Evolutionary conservation across 2,113 vertebrate genomes (phyloP), one percentile per base, ranked within the genome.

Genomic region (Microcebus ravelobensis): DNA sequence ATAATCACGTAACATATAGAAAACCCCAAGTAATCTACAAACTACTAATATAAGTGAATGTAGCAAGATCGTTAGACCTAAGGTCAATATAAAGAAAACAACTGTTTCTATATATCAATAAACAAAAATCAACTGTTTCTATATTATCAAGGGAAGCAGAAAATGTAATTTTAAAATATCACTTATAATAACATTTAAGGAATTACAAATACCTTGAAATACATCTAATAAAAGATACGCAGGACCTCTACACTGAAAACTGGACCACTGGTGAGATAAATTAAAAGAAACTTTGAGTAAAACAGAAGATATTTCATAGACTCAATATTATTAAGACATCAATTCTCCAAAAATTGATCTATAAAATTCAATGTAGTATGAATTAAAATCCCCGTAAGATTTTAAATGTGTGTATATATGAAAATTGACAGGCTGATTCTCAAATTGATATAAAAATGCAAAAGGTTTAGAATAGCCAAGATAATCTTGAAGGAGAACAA

Each of bases 221-320:
- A 74, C 81, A 59, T 20, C n/a, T 94, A 94, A 94, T 94, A 39
- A 82, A 94, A 89, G 65, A 82, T 65, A 81, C 39, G 13, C 11
- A 87, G 52, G 79, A 65, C 20, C 18, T 92, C 48, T 82, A 76
- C 39, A 74, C 5, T 81, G n/a, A 67, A 73, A 81, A 76, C 45
- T 95, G 39, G 48, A 57, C 74, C 45, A 67, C 23, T 34, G 18
- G 71, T 42, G 31, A 81, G 42, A 34, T 6, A 42, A 95, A 87
- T 25, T 31, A 36, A 87, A 80, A 86, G 20, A 81, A 59, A 74
- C 6, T 34, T 45, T 39, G 31, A 68, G 52, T 73, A 74, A 84
- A 74, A 89, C 68, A 23, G 45, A 84, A 79, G 79, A 27, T 67
- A 89, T 70, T 77, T 89, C 27, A 50, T 70, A 29, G 45, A 76